A percentile compares a stretch with the other conserved stretches of the same genome.
These are phyloP conservation scores for Tokudaia tokunoshimensis DNA, from an alignment of 2,797 vertebrate species.

Conservation along the genomic window DNA sequence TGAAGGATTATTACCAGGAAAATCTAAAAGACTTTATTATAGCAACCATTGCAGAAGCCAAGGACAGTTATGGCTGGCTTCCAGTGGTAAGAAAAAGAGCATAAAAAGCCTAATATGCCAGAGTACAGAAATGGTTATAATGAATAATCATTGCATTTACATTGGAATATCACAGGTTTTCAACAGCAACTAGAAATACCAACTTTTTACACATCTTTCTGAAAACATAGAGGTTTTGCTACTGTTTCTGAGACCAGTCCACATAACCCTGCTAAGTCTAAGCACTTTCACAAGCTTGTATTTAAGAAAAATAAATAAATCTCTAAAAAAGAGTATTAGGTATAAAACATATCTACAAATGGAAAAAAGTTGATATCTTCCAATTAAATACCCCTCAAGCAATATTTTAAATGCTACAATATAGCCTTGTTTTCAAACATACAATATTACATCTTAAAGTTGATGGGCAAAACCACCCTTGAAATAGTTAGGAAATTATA, in stretches of 20 bases:
- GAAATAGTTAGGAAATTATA: background rate
- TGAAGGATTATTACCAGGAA: conserved; percentile 61
- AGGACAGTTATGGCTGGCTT: conserved; percentile 7
- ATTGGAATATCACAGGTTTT: conserved; percentile 32
- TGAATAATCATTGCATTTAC: conserved; percentile 63
- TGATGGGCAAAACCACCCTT: background rate
- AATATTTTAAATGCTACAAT: conserved; percentile 18
- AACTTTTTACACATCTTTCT: background rate
- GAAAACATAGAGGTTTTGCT: background rate
- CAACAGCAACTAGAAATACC: conserved; percentile 60
- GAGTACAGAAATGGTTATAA: conserved; percentile 56
- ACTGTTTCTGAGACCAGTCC: conserved; percentile 2
- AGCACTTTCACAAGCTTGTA: background rate
- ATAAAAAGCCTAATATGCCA: conserved; percentile 38
- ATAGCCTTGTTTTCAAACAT: background rate
- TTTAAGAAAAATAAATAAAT: background rate
- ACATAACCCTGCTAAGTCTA: background rate
- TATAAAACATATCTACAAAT: conserved; percentile 38
- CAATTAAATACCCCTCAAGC: background rate
- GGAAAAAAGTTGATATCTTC: background rate
- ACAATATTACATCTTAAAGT: background rate
- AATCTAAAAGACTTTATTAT: conserved; percentile 68
- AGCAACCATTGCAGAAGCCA: conserved; percentile 36
- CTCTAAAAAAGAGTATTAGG: background rate
- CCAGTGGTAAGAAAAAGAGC: conserved; percentile 20